Evolutionary conservation across 2,888 invertebrate species (phyloP).

Genomic region (Muschampia plurimacula): DNA sequence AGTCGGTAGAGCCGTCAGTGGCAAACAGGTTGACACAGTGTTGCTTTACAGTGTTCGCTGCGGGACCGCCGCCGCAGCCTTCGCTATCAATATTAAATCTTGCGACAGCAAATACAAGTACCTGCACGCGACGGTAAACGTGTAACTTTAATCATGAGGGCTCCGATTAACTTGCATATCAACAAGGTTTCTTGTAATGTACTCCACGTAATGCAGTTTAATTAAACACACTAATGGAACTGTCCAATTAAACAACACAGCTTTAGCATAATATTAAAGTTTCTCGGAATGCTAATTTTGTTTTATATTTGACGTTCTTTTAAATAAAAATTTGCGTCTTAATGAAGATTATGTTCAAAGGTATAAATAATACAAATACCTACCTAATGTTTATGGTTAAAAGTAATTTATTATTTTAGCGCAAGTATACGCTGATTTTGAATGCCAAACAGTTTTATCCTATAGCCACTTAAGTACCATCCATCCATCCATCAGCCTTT

Average conservation of each 20-base stretch:
- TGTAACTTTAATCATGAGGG: slow-evolving; percentile 63
- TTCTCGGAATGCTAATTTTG: neutral
- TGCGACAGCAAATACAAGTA: slow-evolving; percentile 59
- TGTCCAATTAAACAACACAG: slow-evolving; percentile 9
- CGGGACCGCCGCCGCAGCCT: slow-evolving; percentile 51
- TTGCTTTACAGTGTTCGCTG: slow-evolving; percentile 50
- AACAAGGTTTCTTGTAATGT: slow-evolving; percentile 11
- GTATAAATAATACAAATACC: too few relatives aligned
- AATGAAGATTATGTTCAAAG: neutral
- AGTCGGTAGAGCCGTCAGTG: slow-evolving; percentile 39
- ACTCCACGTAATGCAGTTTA: slow-evolving; percentile 11
- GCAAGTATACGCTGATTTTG: too few relatives aligned
- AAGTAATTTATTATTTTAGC: too few relatives aligned
- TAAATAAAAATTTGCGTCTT: neutral
- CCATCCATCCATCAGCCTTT: too few relatives aligned
- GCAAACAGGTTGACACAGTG: slow-evolving; percentile 48
- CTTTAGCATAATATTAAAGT: slow-evolving; percentile 1
- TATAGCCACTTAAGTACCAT: too few relatives aligned
- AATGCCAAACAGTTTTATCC: too few relatives aligned
- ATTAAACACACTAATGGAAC: slow-evolving; percentile 15
- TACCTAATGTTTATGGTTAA: neutral
- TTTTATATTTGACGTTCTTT: slow-evolving; percentile 5
- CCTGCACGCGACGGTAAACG: slow-evolving; percentile 60
- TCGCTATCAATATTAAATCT: slow-evolving; percentile 75
- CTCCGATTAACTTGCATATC: slow-evolving; percentile 60